phyloP scores from a whole-genome alignment of 2,888 invertebrate genomes.

The Nemapogon koenigi region DNA sequence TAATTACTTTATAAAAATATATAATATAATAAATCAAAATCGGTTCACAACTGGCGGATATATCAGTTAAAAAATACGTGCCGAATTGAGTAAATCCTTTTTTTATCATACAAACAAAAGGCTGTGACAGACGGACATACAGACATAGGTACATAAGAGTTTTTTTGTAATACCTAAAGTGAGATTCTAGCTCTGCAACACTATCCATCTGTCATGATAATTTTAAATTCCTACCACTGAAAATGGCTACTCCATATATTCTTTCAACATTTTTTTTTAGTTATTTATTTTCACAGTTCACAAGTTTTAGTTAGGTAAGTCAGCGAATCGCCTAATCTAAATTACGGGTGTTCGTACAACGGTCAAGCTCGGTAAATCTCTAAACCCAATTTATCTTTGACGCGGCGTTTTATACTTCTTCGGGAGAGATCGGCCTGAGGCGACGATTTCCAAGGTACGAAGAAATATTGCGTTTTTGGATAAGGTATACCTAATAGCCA shows the following conservation, averaged over 20 bases:
- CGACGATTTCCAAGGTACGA: constrained; percentile 14
- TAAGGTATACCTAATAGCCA: no score
- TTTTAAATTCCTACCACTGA: no score
- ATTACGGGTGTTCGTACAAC: constrained; percentile 22
- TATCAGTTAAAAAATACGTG: no score
- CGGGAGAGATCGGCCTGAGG: constrained; percentile 20
- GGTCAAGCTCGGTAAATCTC: constrained; percentile 32
- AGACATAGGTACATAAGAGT: constrained; percentile 4
- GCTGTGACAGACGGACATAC: no score
- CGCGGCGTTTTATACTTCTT: constrained; percentile 27
- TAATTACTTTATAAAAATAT: no score
- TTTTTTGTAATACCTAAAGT: constrained; percentile 3
- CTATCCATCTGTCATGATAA: no score
- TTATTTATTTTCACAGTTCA: neutral
- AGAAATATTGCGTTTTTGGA: constrained; percentile 14
- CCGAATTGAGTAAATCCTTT: no score
- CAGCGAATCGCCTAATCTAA: constrained; percentile 27
- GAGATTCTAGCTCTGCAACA: no score
- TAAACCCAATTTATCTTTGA: constrained; percentile 40
- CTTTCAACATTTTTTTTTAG: neutral
- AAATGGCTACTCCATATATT: neutral
- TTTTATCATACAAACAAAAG: no score
- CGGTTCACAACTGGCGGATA: no score
- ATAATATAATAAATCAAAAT: no score
- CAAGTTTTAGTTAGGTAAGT: constrained; percentile 9